A percentile compares a stretch with the other conserved stretches of the same genome.
Conservation (phyloP, 2,888 invertebrate genomes). For the Yponomeuta evonymella region DNA sequence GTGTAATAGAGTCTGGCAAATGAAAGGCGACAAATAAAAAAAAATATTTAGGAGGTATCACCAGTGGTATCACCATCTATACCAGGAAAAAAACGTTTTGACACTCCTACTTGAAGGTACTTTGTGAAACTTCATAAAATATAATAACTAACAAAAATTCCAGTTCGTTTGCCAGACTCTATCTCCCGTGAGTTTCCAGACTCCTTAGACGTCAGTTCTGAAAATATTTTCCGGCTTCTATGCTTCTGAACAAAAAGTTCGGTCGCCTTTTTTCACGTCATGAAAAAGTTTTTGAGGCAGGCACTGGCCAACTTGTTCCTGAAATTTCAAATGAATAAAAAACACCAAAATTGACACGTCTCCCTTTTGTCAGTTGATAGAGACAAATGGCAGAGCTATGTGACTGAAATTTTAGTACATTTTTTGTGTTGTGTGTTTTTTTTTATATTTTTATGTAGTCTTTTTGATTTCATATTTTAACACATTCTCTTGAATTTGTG, state of each 20-base stretch:
- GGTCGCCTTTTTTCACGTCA: background rate
- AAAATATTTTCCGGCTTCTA: too few relatives aligned
- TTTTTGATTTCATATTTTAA: constrained; percentile 49
- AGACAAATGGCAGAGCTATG: constrained; percentile 63
- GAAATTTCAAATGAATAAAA: background rate
- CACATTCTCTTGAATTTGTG: constrained; percentile 39
- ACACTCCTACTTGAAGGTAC: too few relatives aligned
- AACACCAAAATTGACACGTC: background rate
- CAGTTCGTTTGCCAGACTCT: too few relatives aligned
- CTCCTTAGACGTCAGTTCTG: too few relatives aligned
- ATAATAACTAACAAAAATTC: too few relatives aligned
- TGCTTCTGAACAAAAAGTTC: background rate
- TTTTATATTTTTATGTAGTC: constrained; percentile 64
- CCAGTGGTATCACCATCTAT: too few relatives aligned
- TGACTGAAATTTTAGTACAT: constrained; percentile 69
- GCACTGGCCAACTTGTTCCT: background rate
- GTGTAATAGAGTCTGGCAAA: too few relatives aligned
- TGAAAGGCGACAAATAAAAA: too few relatives aligned
- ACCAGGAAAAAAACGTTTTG: too few relatives aligned
- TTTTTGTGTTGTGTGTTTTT: constrained; percentile 73
- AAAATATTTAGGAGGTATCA: too few relatives aligned
- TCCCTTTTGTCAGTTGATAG: constrained; percentile 41
- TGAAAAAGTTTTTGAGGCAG: background rate
- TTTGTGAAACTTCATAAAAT: too few relatives aligned
- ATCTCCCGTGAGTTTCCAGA: too few relatives aligned